Evolutionary conservation across 2,797 vertebrate genomes (phyloP).

Genomic region (Uromys caudimaculatus): DNA sequence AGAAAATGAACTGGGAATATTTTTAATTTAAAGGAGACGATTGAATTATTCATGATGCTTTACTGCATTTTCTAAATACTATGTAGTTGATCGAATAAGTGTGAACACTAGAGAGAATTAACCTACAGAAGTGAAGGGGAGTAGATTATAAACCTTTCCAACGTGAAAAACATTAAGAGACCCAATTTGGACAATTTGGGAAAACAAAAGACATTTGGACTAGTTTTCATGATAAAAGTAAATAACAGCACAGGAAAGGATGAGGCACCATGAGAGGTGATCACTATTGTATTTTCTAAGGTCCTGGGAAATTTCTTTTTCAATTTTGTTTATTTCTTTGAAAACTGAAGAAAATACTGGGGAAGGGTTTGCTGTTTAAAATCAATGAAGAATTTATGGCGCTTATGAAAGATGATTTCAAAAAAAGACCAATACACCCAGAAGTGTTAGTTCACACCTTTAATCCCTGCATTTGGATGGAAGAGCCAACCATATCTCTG

Average conservation of each 20-base stretch:
- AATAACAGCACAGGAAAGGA: not conserved
- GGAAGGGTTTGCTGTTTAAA: not conserved
- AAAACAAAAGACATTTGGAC: not conserved
- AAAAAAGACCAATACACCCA: slow-evolving; percentile 6
- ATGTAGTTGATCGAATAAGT: slow-evolving; percentile 3
- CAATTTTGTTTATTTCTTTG: not conserved
- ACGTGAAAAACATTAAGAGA: slow-evolving; percentile 37
- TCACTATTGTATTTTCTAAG: not conserved
- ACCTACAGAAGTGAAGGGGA: not conserved
- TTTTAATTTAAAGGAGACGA: slow-evolving; percentile 20
- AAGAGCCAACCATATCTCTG: not conserved
- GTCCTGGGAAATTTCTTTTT: not conserved
- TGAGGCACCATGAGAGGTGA: not conserved
- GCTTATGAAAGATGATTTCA: not conserved
- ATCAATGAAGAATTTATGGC: slow-evolving; percentile 4
- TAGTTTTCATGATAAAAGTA: not conserved
- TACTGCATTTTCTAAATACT: slow-evolving; percentile 1
- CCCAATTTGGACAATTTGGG: not conserved
- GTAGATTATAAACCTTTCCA: not conserved
- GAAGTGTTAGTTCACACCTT: not conserved
- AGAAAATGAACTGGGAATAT: not conserved
- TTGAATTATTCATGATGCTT: slow-evolving; percentile 5
- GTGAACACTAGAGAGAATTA: not conserved
- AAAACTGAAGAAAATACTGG: slow-evolving; percentile 40
- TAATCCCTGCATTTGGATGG: not conserved